Evolutionary conservation across 2,113 vertebrate species (phyloP).

Genomic region (Petroica traversi): DNA sequence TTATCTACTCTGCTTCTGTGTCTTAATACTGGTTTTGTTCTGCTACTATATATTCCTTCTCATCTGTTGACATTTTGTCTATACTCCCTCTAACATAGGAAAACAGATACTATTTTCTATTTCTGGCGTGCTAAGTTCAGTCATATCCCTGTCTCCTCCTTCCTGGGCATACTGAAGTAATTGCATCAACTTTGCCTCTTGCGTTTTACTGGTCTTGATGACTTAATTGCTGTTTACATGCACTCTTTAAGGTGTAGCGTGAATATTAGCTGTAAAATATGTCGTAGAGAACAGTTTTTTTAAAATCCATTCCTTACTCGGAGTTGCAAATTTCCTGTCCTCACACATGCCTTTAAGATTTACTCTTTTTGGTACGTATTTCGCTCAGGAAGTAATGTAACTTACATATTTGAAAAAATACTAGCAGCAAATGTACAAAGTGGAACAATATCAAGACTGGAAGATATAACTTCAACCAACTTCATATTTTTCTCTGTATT

Average conservation of each 20-base stretch:
- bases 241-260: accelerated
- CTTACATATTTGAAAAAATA: background rate
- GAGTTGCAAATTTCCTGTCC: background rate
- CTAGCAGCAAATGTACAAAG: background rate
- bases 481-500: background rate
- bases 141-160: background rate
- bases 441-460: background rate
- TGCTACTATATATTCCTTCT: background rate
- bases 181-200: background rate
- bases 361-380: background rate
- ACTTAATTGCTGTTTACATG: background rate
- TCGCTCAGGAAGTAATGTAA: background rate
- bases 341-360: background rate
- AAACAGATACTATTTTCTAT: background rate
- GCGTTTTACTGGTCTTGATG: background rate
- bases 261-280: background rate
- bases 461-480: background rate
- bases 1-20: background rate
- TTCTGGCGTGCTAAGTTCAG: background rate
- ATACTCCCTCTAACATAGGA: background rate
- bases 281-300: background rate
- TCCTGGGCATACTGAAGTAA: background rate
- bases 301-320: background rate
- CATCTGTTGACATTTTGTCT: background rate
- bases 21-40: background rate